Conservation (phyloP, 1,140 invertebrate genomes). For the Oreohelix idahoensis region DNA sequence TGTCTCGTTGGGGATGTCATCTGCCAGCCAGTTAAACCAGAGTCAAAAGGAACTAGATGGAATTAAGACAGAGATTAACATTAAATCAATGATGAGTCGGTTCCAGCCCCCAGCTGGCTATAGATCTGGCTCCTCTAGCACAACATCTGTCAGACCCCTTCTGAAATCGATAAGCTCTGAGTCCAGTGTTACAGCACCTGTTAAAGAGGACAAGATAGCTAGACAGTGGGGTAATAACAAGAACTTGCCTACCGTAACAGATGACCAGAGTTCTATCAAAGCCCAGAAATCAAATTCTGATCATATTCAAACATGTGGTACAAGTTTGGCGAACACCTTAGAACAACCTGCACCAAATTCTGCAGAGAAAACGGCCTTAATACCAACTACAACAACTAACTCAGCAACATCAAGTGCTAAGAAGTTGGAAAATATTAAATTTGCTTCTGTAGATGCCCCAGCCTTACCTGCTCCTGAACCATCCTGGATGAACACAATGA, state of each 20-base stretch:
- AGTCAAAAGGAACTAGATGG: background rate
- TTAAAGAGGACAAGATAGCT: constrained; percentile 61
- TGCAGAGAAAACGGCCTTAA: background rate
- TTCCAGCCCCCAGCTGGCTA: background rate
- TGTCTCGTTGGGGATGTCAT: background rate
- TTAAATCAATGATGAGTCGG: constrained; percentile 19
- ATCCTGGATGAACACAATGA: background rate
- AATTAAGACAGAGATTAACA: background rate
- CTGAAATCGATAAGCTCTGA: constrained; percentile 1
- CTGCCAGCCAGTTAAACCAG: background rate
- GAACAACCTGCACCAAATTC: background rate
- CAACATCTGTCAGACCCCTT: background rate
- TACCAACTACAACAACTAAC: background rate
- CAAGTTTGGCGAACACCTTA: background rate
- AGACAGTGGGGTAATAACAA: constrained; percentile 60
- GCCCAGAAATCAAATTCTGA: constrained; percentile 45
- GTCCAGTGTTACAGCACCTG: constrained; percentile 31
- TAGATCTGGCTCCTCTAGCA: background rate
- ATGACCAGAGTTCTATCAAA: constrained; percentile 24
- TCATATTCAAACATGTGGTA: constrained; percentile 6
- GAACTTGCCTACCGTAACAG: constrained; percentile 53
- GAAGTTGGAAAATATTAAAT: background rate
- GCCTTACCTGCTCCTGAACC: background rate
- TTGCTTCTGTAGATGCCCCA: background rate
- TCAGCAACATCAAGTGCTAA: background rate